These are phyloP conservation scores for Eupithecia dodoneata DNA, from an alignment of 2,888 invertebrate genomes.

Conservation along the genomic window DNA sequence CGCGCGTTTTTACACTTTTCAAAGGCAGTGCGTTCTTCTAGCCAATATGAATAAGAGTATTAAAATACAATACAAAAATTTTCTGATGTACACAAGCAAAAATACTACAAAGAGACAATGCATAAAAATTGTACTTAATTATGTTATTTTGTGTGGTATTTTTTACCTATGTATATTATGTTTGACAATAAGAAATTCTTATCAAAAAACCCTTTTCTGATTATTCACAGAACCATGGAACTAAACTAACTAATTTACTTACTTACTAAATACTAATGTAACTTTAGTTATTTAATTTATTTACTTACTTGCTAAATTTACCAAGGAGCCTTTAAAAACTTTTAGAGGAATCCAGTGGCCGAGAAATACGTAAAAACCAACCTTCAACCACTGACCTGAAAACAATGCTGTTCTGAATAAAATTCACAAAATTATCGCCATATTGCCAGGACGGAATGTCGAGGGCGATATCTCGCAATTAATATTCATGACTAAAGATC, in stretches of 20 bases:
- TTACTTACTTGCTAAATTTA: too few relatives aligned
- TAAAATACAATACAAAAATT: background rate
- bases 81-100: too few relatives aligned
- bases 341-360: background rate
- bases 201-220: background rate
- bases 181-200: too few relatives aligned
- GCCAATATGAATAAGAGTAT: too few relatives aligned
- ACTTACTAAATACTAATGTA: too few relatives aligned
- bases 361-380: background rate
- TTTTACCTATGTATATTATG: too few relatives aligned
- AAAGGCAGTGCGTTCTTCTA: background rate
- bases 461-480: slow-evolving; percentile 54
- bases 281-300: too few relatives aligned
- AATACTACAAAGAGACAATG: too few relatives aligned
- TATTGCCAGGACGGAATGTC: slow-evolving; percentile 56
- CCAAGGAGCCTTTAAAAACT: background rate
- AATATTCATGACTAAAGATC: slow-evolving; percentile 60
- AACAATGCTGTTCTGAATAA: slow-evolving; percentile 42
- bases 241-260: background rate
- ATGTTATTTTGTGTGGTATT: too few relatives aligned
- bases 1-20: background rate
- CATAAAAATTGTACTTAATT: too few relatives aligned
- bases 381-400: slow-evolving; percentile 29
- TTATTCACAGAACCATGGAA: background rate
- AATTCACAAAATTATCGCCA: slow-evolving; percentile 57